phyloP scores from a whole-genome alignment of 1,140 invertebrate species.

The Saccostrea cuccullata region DNA sequence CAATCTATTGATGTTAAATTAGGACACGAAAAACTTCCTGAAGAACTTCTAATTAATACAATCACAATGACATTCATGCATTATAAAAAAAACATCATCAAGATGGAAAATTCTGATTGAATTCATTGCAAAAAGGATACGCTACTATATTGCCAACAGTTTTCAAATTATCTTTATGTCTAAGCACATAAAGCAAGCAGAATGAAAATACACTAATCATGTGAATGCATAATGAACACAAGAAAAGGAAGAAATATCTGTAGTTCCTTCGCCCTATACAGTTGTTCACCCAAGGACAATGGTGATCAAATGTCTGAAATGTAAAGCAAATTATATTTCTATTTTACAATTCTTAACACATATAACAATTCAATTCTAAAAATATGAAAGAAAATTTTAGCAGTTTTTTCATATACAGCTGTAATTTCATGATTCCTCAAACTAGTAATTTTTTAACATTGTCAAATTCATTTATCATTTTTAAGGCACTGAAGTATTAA shows the following conservation, averaged over 20 bases:
- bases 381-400: not conserved
- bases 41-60: too few species aligned
- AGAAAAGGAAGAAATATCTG: slow-evolving; percentile 90
- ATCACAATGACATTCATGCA: too few species aligned
- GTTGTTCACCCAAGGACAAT: slow-evolving; percentile 99
- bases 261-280: slow-evolving; percentile 99
- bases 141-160: slow-evolving; percentile 91
- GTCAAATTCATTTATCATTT: too few species aligned
- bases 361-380: not conserved
- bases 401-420: not conserved
- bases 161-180: slow-evolving; percentile 89
- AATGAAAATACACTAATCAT: slow-evolving; percentile 98
- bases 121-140: slow-evolving; percentile 88
- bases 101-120: not conserved
- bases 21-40: too few species aligned
- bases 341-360: too few species aligned
- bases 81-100: too few species aligned
- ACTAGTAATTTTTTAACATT: too few species aligned
- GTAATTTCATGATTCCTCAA: not conserved
- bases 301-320: slow-evolving; percentile 99
- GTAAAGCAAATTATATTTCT: slow-evolving; percentile 65
- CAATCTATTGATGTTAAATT: too few species aligned
- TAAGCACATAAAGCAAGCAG: slow-evolving; percentile 93
- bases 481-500: too few species aligned
- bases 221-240: slow-evolving; percentile 96